Conservation (phyloP, 1,140 invertebrate species). For the Diabrotica undecimpunctata region DNA sequence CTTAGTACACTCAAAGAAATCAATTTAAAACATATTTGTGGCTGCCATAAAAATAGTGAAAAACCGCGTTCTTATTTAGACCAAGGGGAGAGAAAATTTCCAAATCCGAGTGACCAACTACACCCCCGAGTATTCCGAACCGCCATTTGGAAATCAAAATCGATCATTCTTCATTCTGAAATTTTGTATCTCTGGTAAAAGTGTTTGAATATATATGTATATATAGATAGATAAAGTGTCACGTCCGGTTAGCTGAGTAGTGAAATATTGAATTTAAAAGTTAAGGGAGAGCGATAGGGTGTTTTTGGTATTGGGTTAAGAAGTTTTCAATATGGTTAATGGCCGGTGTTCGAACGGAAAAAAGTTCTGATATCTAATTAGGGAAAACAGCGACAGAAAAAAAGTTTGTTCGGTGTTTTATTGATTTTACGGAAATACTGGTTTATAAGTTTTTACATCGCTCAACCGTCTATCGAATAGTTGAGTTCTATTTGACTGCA, state of each 20-base stretch:
- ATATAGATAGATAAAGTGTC: slow-evolving; percentile 15
- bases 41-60: background rate
- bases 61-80: slow-evolving; percentile 1
- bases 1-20: too few species aligned
- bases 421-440: background rate
- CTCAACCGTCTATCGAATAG: too few species aligned
- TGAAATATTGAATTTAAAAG: slow-evolving; percentile 15
- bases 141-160: slow-evolving; percentile 6
- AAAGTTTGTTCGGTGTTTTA: background rate
- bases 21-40: too few species aligned
- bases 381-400: background rate
- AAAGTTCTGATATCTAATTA: background rate
- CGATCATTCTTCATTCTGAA: slow-evolving; percentile 17
- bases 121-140: slow-evolving; percentile 12
- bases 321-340: slow-evolving; percentile 11
- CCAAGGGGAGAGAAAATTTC: slow-evolving; percentile 7
- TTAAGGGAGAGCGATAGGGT: background rate
- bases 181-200: background rate
- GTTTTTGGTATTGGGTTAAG: slow-evolving; percentile 11
- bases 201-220: background rate
- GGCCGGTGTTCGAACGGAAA: background rate
- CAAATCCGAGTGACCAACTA: slow-evolving; percentile 16
- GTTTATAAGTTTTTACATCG: too few species aligned
- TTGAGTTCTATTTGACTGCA: too few species aligned
- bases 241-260: slow-evolving; percentile 5